Base-by-base conservation (phyloP, 2,113 vertebrate species). In the Calonectris borealis region DNA sequence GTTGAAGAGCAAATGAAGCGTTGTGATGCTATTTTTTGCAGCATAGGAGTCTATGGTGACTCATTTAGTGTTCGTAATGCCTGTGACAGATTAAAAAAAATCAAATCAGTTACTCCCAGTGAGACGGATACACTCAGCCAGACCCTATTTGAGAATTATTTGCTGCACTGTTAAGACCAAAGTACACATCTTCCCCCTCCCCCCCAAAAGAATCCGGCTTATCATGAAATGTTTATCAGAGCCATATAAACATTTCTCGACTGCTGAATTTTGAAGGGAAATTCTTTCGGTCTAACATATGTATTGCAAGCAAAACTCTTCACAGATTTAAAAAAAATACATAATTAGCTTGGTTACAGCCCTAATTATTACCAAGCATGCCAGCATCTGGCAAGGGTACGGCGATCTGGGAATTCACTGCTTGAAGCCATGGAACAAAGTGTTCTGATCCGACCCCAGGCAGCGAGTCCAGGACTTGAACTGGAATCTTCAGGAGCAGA, bases 401-500 rank as follows among this genome's bases (percentile, higher is more conserved):
- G 92, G 69, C 2, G 57, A 97, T 91, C 93, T 98, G 98, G 98
- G 98, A 98, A 98, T 98, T 98, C 86, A 76, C 86, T 96, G 93
- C 94, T 96, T 91, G 96, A 96, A 98, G 91, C 95, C 82, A 85
- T 92, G 94, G 98, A 97, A 98, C 97, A 98, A 96, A 98, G 98
- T 98, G 98, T 98, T 98, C 98, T 96, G 96, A 97, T 96, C 91
- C n/a, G 93, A 97, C 94, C 96, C 82, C 93, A 92, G 97, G 93
- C 89, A 98, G 93, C 4, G 79, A 97, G 93, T 96, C 94, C 94
- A 93, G 92, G 97, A 97, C 97, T 98, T 98, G 95, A 97, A 96
- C 97, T 97, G 97, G 96, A 98, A 98, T 98, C 96, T 98, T 98
- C 96, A 97, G 98, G 97, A 98, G 97, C 97, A 97, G 94, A 98